Evolutionary conservation across 92 coral and sea anemone species (phyloP).

Genomic region (Porites divaricata): DNA sequence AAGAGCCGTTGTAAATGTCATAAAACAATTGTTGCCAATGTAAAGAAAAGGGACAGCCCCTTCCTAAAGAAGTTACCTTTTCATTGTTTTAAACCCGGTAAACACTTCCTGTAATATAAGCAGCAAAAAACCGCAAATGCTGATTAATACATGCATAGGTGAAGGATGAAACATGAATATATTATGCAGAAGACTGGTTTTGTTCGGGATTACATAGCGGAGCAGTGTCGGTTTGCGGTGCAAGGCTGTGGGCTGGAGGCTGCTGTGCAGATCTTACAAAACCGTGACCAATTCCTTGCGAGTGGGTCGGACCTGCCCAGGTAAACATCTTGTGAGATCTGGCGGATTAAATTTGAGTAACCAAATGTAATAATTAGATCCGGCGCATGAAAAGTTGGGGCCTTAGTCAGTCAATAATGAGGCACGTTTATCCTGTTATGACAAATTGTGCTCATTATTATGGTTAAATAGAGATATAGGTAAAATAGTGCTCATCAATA

Average conservation of each 20-base stretch:
- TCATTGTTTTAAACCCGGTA: background rate
- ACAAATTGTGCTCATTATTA: background rate
- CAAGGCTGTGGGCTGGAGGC: background rate
- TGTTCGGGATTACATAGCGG: background rate
- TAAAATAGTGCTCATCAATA: background rate
- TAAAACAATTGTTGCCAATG: background rate
- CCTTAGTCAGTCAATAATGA: background rate
- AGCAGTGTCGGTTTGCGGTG: background rate
- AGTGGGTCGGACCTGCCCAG: background rate
- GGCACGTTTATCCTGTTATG: background rate
- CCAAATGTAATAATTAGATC: too few species aligned
- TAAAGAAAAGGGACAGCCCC: background rate
- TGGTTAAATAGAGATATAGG: background rate
- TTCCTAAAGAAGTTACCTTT: background rate
- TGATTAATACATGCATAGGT: too few species aligned
- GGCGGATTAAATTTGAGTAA: too few species aligned
- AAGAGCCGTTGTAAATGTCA: too few species aligned
- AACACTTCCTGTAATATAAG: slow-evolving; percentile 14
- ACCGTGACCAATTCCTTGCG: background rate
- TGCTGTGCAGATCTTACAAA: background rate
- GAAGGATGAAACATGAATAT: background rate
- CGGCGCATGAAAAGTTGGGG: too few species aligned
- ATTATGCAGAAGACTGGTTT: background rate
- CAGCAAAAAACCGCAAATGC: background rate
- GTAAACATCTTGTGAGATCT: background rate